Evolutionary conservation across 2,797 vertebrate genomes (phyloP), one percentile per base, ranked within the genome.

Genomic region (Lutjanus campechanus): DNA sequence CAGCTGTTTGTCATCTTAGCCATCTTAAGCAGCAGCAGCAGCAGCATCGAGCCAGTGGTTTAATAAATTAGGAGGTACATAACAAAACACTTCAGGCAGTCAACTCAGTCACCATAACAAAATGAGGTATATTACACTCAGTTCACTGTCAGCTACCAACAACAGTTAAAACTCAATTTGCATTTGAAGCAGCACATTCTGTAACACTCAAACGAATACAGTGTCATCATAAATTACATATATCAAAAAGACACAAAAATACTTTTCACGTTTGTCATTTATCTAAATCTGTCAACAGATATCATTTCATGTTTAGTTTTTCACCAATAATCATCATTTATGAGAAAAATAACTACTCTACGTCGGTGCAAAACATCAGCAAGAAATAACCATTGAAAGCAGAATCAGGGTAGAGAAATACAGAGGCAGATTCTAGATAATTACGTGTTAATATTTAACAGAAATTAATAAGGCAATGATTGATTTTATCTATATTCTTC

Each of bases 81-180:
- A 85, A 88, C 79, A 79, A 75, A 89, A 87, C 68, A 85, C 73
- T 83, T 69, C 58, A 86, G 82, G 68, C 74, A 82, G 85, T 83
- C 70, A 67, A 88, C 81, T 86, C 81, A 49, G 72, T 70, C 65
- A 83, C 83, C 69, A 65, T 58, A 79, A 86, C 62, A 85, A 88
- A 88, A 86, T 88, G 88, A 93, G 90, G 89, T 92, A 94, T 91
- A 79, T 88, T 88, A 91, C 87, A 92, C 76, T 77, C 73, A 79
- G 11, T 67, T 87, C 76, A 85, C 66, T 40, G 73, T 78, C 76
- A 79, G 46, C 77, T 64, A 80, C 73, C 73, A 76, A 81, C 81
- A 81, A 90, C 65, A 80, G 44, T 79, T 75, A 65, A 77, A 83
- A 83, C 56, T 1, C 44, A 13, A 50, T 83, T 91, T 82, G 70